These are phyloP conservation scores for Platerodrilus igneus DNA, from an alignment of 2,888 invertebrate species.

Conservation along the genomic window DNA sequence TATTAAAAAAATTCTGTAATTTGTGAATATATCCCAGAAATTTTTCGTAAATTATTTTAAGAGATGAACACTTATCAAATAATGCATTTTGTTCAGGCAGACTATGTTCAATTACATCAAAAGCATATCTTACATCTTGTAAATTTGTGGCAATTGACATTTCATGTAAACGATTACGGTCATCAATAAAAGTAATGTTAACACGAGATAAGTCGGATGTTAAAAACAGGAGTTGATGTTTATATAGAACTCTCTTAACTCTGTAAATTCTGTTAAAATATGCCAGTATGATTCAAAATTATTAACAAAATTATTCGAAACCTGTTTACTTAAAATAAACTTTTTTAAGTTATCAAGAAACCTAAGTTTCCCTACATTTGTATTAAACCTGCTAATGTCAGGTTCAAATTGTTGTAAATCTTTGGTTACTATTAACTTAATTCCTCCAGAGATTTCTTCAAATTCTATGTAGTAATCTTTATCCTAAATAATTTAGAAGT, in stretches of 20 bases:
- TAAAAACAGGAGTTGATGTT: conserved; percentile 23
- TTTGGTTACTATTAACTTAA: no score
- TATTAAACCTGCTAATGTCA: no score
- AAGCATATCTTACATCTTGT: conserved; percentile 29
- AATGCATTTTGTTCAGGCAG: conserved; percentile 31
- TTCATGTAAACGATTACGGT: conserved; percentile 20
- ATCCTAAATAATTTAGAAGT: no score
- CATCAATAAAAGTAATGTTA: conserved; percentile 22
- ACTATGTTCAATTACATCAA: conserved; percentile 33
- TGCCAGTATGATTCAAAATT: conserved; percentile 8
- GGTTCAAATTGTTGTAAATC: no score
- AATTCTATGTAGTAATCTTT: no score
- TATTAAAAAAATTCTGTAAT: conserved; percentile 44
- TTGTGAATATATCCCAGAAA: conserved; percentile 35
- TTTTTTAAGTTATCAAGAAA: no score
- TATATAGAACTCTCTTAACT: conserved; percentile 29
- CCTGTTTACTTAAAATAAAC: no score
- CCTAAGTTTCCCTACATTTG: no score
- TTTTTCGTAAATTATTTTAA: conserved; percentile 37
- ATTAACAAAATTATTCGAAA: no score
- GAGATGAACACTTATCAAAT: conserved; percentile 27
- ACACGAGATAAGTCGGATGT: conserved; percentile 24
- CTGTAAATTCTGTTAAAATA: conserved; percentile 26
- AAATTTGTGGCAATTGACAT: conserved; percentile 28
- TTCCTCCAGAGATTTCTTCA: no score